Evolutionary conservation across 2,113 vertebrate genomes (phyloP).

Genomic region (Dicentrarchus labrax): DNA sequence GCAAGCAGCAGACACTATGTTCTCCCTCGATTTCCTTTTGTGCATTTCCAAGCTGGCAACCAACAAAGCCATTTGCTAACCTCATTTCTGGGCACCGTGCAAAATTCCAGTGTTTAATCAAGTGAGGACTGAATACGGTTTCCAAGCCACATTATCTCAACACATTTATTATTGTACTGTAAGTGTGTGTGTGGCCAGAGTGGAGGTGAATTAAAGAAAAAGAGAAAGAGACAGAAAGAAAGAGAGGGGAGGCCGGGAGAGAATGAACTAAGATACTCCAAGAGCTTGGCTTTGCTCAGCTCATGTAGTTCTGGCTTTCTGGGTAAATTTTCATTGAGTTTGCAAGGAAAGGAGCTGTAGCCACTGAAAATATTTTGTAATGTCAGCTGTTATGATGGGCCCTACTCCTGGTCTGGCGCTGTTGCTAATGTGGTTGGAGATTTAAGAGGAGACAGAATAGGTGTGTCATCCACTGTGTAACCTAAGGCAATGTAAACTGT

Average conservation of each 20-base stretch:
- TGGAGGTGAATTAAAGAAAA: constrained; percentile 78
- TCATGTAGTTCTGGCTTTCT: constrained; percentile 67
- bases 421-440: constrained; percentile 62
- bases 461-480: constrained; percentile 68
- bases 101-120: constrained; percentile 89
- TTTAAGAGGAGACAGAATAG: constrained; percentile 69
- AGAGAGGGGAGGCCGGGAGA: constrained; percentile 38
- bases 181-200: constrained; percentile 85
- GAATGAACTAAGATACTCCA: constrained; percentile 68
- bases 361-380: constrained; percentile 82
- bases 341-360: constrained; percentile 69
- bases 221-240: constrained; percentile 38
- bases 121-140: constrained; percentile 84
- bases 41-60: constrained; percentile 85
- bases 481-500: constrained; percentile 57
- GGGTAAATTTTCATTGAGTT: constrained; percentile 74
- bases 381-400: constrained; percentile 80
- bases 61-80: constrained; percentile 85
- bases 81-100: constrained; percentile 87
- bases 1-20: constrained; percentile 81
- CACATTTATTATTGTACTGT: constrained; percentile 87
- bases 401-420: constrained; percentile 64
- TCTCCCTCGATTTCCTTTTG: constrained; percentile 84
- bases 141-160: constrained; percentile 88
- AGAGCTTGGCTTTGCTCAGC: constrained; percentile 63